These are phyloP conservation scores for Toxotes jaculatrix DNA, from an alignment of 2,113 vertebrate species.

Conservation along the genomic window DNA sequence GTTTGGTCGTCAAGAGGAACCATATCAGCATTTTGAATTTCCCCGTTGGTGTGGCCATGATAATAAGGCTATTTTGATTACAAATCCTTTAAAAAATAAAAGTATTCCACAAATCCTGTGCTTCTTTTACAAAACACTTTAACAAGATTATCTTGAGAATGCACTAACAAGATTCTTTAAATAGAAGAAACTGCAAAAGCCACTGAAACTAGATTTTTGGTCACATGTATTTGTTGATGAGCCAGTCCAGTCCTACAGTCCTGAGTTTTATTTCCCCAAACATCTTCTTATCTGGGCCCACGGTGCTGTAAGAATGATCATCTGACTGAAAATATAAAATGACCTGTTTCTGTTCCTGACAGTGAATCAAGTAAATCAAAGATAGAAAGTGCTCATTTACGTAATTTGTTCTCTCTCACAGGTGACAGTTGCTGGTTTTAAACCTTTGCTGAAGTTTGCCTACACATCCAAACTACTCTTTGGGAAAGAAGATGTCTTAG, in stretches of 20 bases:
- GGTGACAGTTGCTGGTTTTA: conserved; percentile 93
- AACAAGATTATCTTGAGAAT: background rate
- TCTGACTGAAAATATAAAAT: background rate
- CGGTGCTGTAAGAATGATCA: background rate
- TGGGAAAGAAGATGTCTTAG: conserved; percentile 90
- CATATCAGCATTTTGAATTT: background rate
- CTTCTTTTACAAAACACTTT: background rate
- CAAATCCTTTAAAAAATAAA: too few species aligned
- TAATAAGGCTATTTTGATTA: background rate
- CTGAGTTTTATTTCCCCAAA: conserved; percentile 5
- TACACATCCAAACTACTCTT: conserved; percentile 95
- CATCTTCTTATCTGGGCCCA: background rate
- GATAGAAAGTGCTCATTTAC: background rate
- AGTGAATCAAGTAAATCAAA: background rate
- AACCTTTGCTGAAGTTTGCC: conserved; percentile 93
- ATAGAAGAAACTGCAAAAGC: background rate
- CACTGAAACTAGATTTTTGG: background rate
- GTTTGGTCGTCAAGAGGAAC: background rate
- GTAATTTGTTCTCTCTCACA: conserved; percentile 62
- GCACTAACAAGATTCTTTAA: background rate
- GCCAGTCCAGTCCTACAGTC: background rate
- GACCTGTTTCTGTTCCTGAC: background rate
- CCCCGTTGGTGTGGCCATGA: too few species aligned
- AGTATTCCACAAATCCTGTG: background rate
- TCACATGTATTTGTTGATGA: background rate